Conservation (phyloP, 2,888 invertebrate genomes). For the Tanypteryx hageni region DNA sequence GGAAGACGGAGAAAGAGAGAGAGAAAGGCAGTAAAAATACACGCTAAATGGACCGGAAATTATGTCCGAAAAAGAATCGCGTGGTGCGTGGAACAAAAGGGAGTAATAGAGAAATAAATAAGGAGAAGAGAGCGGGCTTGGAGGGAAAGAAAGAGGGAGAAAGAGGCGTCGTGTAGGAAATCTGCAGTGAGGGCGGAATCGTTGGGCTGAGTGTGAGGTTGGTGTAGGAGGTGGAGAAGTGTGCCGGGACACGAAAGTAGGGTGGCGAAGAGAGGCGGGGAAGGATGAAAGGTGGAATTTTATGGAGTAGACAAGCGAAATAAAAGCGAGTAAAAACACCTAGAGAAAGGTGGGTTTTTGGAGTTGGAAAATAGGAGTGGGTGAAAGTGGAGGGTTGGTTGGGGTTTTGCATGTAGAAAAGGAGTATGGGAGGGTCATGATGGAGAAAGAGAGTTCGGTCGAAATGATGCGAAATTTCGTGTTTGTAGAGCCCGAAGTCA, state of each 20-base stretch:
- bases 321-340: background rate
- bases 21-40: slow-evolving; percentile 5
- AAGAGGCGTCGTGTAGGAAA: background rate
- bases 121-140: background rate
- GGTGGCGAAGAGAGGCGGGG: background rate
- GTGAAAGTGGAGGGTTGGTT: background rate
- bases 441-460: background rate
- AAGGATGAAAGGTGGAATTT: background rate
- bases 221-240: background rate
- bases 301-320: background rate
- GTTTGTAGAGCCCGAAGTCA: no score
- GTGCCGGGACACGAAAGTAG: background rate
- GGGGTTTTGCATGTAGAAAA: background rate
- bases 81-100: slow-evolving; percentile 42
- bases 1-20: background rate
- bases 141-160: background rate
- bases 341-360: background rate
- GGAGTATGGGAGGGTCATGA: background rate
- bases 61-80: slow-evolving; percentile 37
- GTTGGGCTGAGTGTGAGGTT: background rate
- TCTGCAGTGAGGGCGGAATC: background rate
- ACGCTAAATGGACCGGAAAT: slow-evolving; percentile 59
- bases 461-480: background rate
- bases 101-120: background rate
- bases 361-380: background rate